Base-by-base conservation (phyloP, 2,888 invertebrate genomes). In the Kryphioiulus occultus region DNA sequence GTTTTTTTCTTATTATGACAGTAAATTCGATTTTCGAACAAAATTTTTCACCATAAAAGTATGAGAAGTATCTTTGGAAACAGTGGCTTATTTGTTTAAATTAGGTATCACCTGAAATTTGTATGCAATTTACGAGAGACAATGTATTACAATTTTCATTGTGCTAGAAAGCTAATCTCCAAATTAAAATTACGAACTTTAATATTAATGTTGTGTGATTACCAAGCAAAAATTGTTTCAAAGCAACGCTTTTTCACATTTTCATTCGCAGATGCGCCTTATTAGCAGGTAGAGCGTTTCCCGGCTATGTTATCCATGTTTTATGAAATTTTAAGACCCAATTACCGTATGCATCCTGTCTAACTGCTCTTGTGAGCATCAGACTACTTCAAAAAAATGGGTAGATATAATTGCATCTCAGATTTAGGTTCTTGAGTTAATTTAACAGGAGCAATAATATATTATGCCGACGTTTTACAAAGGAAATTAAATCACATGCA, bases 381-480 rank as follows among this genome's bases (percentile, higher is more conserved):
- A 15, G 68, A 68, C 12, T 78, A 78, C 30, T 30, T 68, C 22
- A 1, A 35, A 12, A 78, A 30, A 78, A 26, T 30, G 15, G 5
- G 15, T 0, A 78, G 0, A 0, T 78, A 15, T 78, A 78, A 78
- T 78, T 78, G 30, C 78, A 26, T 15, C 2, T 30, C 30, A 78
- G 78, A 78, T 78, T 78, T 30, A 78, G 30, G 78, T 30, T 30
- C 78, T 78, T 15, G 78, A 15, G 26, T 68, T 68, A 68, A 68
- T 78, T 78, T 30, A 78, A 15, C 1, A 26, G 78, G 26, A 12
- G 30, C 78, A 78, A 30, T 78, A 78, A 78, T 78, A 78, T 78
- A 78, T 78, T 78, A 78, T 78, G 78, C 78, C 78, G 78, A 78
- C 78, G 30, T 78, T 59, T 26, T 22, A 68, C 68, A 68, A 78